phyloP scores from a whole-genome alignment of 1,140 invertebrate genomes.

The Atta colombica region DNA sequence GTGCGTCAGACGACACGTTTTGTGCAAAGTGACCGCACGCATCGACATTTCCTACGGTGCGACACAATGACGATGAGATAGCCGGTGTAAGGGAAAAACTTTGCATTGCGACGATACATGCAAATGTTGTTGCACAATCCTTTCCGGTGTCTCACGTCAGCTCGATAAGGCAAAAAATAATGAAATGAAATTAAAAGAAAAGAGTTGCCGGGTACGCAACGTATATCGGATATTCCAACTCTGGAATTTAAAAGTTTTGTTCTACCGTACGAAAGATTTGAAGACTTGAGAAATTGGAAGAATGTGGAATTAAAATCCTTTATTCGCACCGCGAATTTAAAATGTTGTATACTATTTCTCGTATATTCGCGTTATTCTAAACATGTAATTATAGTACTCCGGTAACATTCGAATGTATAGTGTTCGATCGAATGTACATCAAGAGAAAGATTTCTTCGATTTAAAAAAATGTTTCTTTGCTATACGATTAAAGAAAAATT shows the following conservation, averaged over 20 bases:
- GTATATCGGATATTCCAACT: not conserved
- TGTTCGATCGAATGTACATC: not conserved
- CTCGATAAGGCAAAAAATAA: not conserved
- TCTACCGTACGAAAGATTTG: not conserved
- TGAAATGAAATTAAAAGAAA: not conserved
- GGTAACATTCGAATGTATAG: slow-evolving; percentile 9
- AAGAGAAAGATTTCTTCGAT: no score
- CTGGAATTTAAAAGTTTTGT: not conserved
- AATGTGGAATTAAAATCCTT: not conserved
- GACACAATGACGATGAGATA: slow-evolving; percentile 3
- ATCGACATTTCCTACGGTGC: slow-evolving; percentile 48
- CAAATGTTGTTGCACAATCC: slow-evolving; percentile 4
- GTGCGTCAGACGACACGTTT: slow-evolving; percentile 55
- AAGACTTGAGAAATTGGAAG: not conserved
- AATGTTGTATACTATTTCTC: not conserved
- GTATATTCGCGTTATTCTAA: not conserved
- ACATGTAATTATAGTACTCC: not conserved
- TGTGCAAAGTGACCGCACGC: slow-evolving; percentile 64
- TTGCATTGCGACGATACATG: not conserved
- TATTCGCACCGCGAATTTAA: not conserved
- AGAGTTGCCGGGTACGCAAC: not conserved
- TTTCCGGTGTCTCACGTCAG: not conserved
- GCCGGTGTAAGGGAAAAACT: not conserved
- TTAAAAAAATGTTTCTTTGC: no score
- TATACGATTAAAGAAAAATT: no score